Evolutionary conservation across 1,140 invertebrate genomes (phyloP).

Genomic region (Drosophila parabipectinata): DNA sequence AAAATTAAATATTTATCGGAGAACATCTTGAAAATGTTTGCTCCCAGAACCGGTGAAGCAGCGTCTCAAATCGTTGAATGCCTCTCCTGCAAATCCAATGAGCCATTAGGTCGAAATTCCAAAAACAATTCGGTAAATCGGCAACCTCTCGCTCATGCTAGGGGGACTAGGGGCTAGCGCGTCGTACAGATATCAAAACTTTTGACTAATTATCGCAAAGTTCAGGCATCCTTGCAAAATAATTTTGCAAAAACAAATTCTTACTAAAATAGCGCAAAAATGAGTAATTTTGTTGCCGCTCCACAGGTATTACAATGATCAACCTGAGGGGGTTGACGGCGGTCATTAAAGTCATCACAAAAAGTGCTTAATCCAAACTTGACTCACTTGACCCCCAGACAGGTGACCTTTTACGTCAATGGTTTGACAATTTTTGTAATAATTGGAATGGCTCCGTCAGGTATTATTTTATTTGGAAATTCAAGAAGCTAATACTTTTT

Average conservation of each 20-base stretch:
- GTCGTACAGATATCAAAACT: neutral
- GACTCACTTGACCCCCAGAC: too few relatives aligned
- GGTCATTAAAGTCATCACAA: neutral
- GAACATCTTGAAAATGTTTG: constrained; percentile 35
- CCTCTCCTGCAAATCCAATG: neutral
- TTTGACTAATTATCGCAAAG: neutral
- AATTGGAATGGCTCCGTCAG: too few relatives aligned
- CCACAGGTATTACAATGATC: neutral
- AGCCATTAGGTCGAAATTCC: neutral
- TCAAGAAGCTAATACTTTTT: neutral
- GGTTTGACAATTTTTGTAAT: neutral
- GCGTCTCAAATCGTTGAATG: constrained; percentile 1
- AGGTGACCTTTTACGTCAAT: neutral
- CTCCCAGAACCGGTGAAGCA: neutral
- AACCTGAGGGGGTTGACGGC: neutral
- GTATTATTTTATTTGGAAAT: too few relatives aligned
- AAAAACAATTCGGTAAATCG: neutral
- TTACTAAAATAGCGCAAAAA: too few relatives aligned
- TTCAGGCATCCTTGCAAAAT: neutral
- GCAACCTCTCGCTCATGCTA: neutral
- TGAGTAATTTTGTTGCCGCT: too few relatives aligned
- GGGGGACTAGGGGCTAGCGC: too few relatives aligned
- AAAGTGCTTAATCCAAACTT: neutral
- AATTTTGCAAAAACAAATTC: neutral
- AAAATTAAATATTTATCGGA: constrained; percentile 58